Evolutionary conservation across 2,113 vertebrate species (phyloP), one percentile per base, ranked within the genome.

Genomic region (Pomatorhinus ruficollis): DNA sequence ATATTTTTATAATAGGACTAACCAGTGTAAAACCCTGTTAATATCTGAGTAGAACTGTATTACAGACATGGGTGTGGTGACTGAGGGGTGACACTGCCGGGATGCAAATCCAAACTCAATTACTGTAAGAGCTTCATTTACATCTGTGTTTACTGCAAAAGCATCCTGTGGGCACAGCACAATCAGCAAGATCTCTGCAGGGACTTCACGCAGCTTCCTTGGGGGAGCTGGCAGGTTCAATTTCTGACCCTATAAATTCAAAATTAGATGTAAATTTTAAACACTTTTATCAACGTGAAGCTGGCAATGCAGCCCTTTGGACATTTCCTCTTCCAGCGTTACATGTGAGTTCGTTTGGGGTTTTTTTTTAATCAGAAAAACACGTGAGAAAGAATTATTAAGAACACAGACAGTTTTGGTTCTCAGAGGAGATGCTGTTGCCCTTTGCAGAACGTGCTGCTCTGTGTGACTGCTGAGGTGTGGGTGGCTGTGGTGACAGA

Each of bases 321-420:
- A 3, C 54, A 54, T 16, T 88, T 74, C 15, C 2, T 69, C 11
- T 72, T 74, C 28, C 45, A 72, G 37, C 16, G 4, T 68, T 61
- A 11, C 11, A 1, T 4, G 7, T 24, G 45, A n/a, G n/a, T 60
- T 53, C 1, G 0, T 53, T 52, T 53, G 6, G 21, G 16, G 0
- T 0, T 22, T 66, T 23, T 52, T 50, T 18, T n/a, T 5, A 27
- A 63, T 53, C 21, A 49, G 42, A 63, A 59, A 42, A 39, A 15
- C 13, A 30, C 2, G 1, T 31, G 18, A 56, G 31, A 18, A 69
- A 25, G 35, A 17, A 25, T 30, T 42, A 11, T 17, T 14, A 40
- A 33, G 76, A 80, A 4, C 5, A 40, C 52, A 23, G 4, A 44
- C 39, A 28, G 1, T 12, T 35, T 70, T 45, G 37, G 49, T 28